Evolutionary conservation across 2,797 vertebrate genomes (phyloP), one percentile per base, ranked within the genome.

Genomic region (Schizothorax lantsangensis): DNA sequence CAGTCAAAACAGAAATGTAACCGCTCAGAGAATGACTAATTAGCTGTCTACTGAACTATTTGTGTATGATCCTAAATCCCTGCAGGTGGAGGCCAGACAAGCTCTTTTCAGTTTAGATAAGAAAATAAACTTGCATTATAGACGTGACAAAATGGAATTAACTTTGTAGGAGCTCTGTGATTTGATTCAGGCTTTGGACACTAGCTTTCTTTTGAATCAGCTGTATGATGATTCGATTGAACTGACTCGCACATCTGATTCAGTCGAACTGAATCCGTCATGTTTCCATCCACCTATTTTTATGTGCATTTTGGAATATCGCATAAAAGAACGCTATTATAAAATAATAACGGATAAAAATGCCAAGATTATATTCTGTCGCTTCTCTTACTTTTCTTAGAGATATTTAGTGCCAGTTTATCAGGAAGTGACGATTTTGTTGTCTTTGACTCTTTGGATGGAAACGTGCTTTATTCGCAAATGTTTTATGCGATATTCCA

Each of bases 1-100:
- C 72, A 74, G 14, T 74, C 40, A 47, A 47, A 74, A 73, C 23
- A 47, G 43, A 26, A 73, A 47, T 72, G 38, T 72, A 72, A 40
- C 40, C 0, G 11, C 40, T 23, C 9, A 45, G 15, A 19, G 62
- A 68, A 36, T 68, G 40, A 74, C 3, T 74, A 30, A 73, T 45
- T 73, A 73, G 40, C 40, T 72, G 21, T 45, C 10, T 23, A 40
- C 68, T n/a, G 8, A 69, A 9, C 15, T 72, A 5, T 72, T 23
- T 45, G 71, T 72, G 21, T 72, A 4, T 43, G 30, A 74, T 74
- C 43, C 43, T 17, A 30, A 74, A 47, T 47, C 43, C 14, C 72
- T 26, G 21, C 40, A 45, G 40, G 40, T 72, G 26, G 40, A 74
- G 23, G 0, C 43, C 36, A 64, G 62, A 59, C 54, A 4, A 52